A percentile compares a stretch with the other conserved stretches of the same genome.
Evolutionary conservation across 2,888 invertebrate species (phyloP).

Genomic region (Megastigmus dorsalis): DNA sequence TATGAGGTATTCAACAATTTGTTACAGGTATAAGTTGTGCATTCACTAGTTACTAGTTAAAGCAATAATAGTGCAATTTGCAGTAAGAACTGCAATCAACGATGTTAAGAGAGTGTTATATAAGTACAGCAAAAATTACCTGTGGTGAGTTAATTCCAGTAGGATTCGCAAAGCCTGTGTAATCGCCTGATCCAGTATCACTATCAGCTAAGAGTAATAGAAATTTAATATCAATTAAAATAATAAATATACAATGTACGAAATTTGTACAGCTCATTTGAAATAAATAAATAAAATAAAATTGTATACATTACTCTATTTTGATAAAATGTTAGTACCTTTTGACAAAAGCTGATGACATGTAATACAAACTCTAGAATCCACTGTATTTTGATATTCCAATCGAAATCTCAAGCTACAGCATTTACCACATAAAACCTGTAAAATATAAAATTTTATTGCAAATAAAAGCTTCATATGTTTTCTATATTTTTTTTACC

Average conservation of each 20-base stretch:
- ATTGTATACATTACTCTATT: too few species aligned
- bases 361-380: slow-evolving; percentile 85
- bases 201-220: slow-evolving; percentile 64
- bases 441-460: slow-evolving; percentile 56
- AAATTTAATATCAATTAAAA: not conserved
- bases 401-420: slow-evolving; percentile 83
- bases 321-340: slow-evolving; percentile 65
- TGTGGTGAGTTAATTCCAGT: slow-evolving; percentile 68
- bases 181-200: slow-evolving; percentile 66
- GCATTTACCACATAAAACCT: slow-evolving; percentile 87
- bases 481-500: slow-evolving; percentile 72
- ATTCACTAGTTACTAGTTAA: slow-evolving; percentile 43
- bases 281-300: not conserved
- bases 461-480: slow-evolving; percentile 17
- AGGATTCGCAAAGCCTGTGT: slow-evolving; percentile 63
- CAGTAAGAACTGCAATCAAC: slow-evolving; percentile 24
- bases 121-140: slow-evolving; percentile 59
- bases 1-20: slow-evolving; percentile 72
- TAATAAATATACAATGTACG: not conserved
- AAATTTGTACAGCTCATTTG: not conserved
- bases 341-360: slow-evolving; percentile 80
- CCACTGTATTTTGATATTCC: slow-evolving; percentile 84
- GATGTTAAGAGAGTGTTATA: not conserved
- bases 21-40: slow-evolving; percentile 66
- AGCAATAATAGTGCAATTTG: slow-evolving; percentile 31